Percentiles rank a stretch among this genome's conserved stretches.
phyloP scores from a whole-genome alignment of 2,113 vertebrate genomes.

The Micromys minutus region DNA sequence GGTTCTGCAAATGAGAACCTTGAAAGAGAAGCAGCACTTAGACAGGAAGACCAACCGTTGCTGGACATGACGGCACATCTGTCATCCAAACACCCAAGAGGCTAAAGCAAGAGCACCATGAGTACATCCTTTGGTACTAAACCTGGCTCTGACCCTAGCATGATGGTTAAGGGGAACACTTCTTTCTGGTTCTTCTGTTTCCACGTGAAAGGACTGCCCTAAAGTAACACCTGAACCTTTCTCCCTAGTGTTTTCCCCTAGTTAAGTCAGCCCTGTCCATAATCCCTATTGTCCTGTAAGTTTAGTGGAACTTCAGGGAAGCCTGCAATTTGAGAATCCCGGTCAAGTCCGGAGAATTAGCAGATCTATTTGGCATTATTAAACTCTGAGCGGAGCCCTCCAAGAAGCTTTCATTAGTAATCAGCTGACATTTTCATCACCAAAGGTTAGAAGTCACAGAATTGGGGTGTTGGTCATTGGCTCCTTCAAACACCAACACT shows the following conservation, averaged over 20 bases:
- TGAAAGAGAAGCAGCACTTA: not conserved
- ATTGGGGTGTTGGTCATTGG: not conserved
- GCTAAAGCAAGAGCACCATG: not conserved
- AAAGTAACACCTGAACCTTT: not conserved
- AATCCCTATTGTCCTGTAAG: not conserved
- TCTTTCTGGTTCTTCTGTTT: not conserved
- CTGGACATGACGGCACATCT: not conserved
- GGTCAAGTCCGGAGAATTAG: not conserved
- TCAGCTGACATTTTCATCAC: not conserved
- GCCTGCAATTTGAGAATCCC: not conserved
- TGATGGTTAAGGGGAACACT: not conserved
- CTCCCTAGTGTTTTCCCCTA: not conserved
- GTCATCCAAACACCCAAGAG: not conserved
- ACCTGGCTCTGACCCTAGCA: not conserved
- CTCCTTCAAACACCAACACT: not conserved
- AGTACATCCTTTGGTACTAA: not conserved
- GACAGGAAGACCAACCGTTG: not conserved
- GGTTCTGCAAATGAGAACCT: not conserved
- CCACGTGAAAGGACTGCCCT: not conserved
- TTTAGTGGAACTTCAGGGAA: not conserved
- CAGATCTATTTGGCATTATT: not conserved
- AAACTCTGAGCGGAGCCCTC: not conserved
- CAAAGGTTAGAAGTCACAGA: slow-evolving; percentile 7
- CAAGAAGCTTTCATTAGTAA: not conserved
- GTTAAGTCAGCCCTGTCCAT: not conserved